Evolutionary conservation across 2,888 invertebrate species (phyloP).

Genomic region (Torymus texanus): DNA sequence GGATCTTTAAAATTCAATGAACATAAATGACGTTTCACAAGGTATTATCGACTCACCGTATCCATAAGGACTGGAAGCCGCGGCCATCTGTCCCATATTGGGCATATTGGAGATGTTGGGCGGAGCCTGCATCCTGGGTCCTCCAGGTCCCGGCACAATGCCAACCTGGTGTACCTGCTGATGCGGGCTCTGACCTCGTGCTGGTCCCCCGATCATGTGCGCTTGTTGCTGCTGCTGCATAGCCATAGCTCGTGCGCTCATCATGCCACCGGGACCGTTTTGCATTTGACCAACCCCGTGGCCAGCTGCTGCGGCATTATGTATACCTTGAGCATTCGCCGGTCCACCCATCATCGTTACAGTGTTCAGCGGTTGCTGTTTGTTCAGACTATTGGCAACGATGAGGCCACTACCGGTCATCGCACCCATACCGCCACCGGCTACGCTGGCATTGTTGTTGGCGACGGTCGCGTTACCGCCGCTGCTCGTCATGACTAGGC

Average conservation of each 20-base stretch:
- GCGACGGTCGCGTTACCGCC: conserved; percentile 76
- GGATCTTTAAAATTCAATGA: too few species aligned
- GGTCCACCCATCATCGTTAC: conserved; percentile 78
- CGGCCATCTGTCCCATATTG: conserved; percentile 73
- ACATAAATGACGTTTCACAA: too few species aligned
- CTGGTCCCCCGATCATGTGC: conserved; percentile 70
- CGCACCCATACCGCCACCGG: conserved; percentile 75
- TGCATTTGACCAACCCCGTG: conserved; percentile 78
- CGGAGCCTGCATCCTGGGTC: conserved; percentile 80
- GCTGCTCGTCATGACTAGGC: conserved; percentile 89
- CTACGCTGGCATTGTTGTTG: conserved; percentile 60
- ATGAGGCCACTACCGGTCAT: conserved; percentile 86
- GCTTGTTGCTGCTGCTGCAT: conserved; percentile 75
- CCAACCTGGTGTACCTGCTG: conserved; percentile 74
- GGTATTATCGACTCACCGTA: conserved; percentile 64
- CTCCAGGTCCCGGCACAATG: conserved; percentile 77
- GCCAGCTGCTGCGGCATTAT: conserved; percentile 70
- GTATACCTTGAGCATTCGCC: conserved; percentile 74
- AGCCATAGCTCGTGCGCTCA: conserved; percentile 77
- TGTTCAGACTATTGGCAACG: conserved; percentile 85
- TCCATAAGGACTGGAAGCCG: conserved; percentile 73
- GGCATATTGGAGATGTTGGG: conserved; percentile 76
- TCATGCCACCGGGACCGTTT: conserved; percentile 84
- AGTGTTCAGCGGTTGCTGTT: conserved; percentile 78
- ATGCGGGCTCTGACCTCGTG: conserved; percentile 74